These are phyloP conservation scores for Reinhardtius hippoglossoides DNA, from an alignment of 2,113 vertebrate species.

Conservation along the genomic window DNA sequence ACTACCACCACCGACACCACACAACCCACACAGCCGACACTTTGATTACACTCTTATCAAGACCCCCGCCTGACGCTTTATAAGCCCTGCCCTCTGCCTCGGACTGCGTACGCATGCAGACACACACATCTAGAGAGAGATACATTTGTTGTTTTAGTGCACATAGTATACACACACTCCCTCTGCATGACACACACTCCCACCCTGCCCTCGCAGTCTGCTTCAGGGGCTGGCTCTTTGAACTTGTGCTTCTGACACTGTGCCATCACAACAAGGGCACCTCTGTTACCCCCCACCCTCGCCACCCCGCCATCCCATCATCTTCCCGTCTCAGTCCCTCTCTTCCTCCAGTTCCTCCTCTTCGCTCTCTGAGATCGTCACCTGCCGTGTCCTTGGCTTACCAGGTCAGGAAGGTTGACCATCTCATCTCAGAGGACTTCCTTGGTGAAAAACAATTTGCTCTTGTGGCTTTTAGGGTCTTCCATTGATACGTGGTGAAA, in stretches of 20 bases:
- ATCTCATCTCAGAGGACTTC: constrained; percentile 45
- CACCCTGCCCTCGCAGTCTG: constrained; percentile 30
- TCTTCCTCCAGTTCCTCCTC: not conserved
- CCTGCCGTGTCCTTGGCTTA: constrained; percentile 21
- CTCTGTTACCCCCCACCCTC: constrained; percentile 21
- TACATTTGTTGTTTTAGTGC: constrained; percentile 46
- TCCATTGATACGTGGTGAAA: constrained; percentile 18
- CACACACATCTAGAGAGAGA: constrained; percentile 26
- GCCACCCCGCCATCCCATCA: constrained; percentile 3
- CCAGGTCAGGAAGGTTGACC: constrained; percentile 30
- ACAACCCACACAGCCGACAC: too few species aligned
- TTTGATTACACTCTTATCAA: too few species aligned
- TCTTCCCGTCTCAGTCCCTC: constrained; percentile 26
- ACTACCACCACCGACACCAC: too few species aligned
- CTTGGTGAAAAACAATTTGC: not conserved
- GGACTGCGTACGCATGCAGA: not conserved
- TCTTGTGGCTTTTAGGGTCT: constrained; percentile 35
- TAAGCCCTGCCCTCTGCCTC: constrained; percentile 65
- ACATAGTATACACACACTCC: not conserved
- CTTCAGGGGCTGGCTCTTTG: constrained; percentile 62
- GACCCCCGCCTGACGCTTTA: constrained; percentile 76
- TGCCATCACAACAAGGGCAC: constrained; percentile 68
- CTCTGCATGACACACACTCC: constrained; percentile 25
- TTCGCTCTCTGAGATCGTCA: constrained; percentile 30
- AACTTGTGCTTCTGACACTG: constrained; percentile 67